These are phyloP conservation scores for Tyrannus savana DNA, from an alignment of 2,113 vertebrate species.

Conservation along the genomic window DNA sequence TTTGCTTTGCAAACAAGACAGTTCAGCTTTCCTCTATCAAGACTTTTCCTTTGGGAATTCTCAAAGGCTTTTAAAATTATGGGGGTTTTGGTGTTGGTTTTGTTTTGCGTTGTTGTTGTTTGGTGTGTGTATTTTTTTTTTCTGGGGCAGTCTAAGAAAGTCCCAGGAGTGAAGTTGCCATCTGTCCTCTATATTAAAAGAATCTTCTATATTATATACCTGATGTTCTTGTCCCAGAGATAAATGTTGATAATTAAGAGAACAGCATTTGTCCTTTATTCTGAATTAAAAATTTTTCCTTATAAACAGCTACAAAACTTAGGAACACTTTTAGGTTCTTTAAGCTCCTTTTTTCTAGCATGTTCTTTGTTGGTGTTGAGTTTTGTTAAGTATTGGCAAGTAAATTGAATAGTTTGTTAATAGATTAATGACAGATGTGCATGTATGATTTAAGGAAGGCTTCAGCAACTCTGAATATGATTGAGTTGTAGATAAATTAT, in stretches of 20 bases:
- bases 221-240: slow-evolving; percentile 81
- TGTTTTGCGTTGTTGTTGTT: neutral
- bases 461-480: neutral
- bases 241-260: slow-evolving; percentile 83
- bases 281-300: slow-evolving; percentile 36
- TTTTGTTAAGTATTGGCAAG: neutral
- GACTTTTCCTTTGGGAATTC: slow-evolving; percentile 63
- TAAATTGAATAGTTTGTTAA: neutral
- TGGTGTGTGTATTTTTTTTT: slow-evolving; percentile 21
- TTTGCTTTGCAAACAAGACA: slow-evolving; percentile 52
- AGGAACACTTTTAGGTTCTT: neutral
- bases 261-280: slow-evolving; percentile 74
- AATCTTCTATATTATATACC: slow-evolving; percentile 73
- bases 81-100: slow-evolving; percentile 11
- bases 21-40: slow-evolving; percentile 36
- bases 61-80: slow-evolving; percentile 77
- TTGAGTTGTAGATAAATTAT: neutral
- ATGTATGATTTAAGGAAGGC: neutral
- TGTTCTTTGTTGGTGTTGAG: neutral
- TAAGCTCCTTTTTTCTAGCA: neutral
- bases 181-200: slow-evolving; percentile 82
- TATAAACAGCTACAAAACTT: neutral
- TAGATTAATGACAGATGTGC: neutral
- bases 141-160: slow-evolving; percentile 69
- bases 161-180: slow-evolving; percentile 77